Evolutionary conservation across 2,113 vertebrate species (phyloP).

Genomic region (Scalopus aquaticus): DNA sequence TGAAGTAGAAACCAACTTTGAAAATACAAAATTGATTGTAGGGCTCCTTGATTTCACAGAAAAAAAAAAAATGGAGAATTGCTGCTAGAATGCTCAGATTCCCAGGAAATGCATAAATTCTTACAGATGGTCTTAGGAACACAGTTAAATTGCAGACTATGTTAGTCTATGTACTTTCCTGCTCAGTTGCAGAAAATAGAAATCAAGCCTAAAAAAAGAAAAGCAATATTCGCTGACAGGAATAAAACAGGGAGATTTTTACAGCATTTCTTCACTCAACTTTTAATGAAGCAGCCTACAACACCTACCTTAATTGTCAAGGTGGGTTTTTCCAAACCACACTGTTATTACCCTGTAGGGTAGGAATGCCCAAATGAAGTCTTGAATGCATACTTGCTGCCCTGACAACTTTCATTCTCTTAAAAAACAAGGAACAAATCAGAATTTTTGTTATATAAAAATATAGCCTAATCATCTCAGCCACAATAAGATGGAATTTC

Average conservation of each 20-base stretch:
- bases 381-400: not conserved
- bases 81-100: constrained; percentile 33
- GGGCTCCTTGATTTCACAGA: not conserved
- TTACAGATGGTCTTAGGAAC: constrained; percentile 59
- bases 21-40: constrained; percentile 32
- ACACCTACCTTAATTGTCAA: not conserved
- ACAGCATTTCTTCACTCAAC: not conserved
- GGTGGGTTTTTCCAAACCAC: not conserved
- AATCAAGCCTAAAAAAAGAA: constrained; percentile 42
- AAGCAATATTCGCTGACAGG: not conserved
- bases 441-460: not conserved
- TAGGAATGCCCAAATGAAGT: not conserved
- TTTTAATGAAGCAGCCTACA: not conserved
- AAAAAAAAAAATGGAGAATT: constrained; percentile 45
- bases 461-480: not conserved
- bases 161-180: constrained; percentile 49
- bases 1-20: not conserved
- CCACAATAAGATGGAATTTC: not conserved
- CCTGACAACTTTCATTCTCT: not conserved
- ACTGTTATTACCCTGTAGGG: not conserved
- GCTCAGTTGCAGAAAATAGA: constrained; percentile 57
- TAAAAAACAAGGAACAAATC: not conserved
- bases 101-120: constrained; percentile 38
- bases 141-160: constrained; percentile 29
- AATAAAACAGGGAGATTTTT: constrained; percentile 32